A percentile compares a stretch with the other conserved stretches of the same genome.
Evolutionary conservation across 2,797 vertebrate species (phyloP).

Genomic region (Leuciscus waleckii): DNA sequence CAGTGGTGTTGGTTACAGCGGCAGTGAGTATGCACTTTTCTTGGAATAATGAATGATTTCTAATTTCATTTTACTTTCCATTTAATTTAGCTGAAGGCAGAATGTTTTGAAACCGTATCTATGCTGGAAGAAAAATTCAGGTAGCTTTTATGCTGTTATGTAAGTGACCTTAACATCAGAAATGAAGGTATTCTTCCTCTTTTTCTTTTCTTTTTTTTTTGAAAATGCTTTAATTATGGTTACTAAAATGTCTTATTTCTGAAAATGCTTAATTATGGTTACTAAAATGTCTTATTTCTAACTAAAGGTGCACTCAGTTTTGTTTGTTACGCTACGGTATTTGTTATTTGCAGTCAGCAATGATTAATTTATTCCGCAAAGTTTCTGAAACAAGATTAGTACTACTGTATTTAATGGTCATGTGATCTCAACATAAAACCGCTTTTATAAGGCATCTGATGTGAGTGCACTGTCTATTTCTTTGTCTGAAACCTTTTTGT

Average conservation of each 20-base stretch:
- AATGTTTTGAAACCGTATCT: constrained; percentile 28
- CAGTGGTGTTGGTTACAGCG: not conserved
- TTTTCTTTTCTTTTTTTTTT: constrained; percentile 16
- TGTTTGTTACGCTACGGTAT: not conserved
- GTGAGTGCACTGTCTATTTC: not conserved
- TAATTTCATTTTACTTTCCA: not conserved
- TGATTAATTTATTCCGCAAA: not conserved
- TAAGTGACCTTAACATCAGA: constrained; percentile 67
- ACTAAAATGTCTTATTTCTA: constrained; percentile 41
- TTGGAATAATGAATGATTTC: constrained; percentile 20
- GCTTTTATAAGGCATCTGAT: not conserved
- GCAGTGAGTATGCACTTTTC: constrained; percentile 28
- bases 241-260: constrained; percentile 42
- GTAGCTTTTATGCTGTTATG: constrained; percentile 56
- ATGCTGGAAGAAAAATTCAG: constrained; percentile 61
- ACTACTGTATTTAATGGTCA: not conserved
- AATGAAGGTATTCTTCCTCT: constrained; percentile 40
- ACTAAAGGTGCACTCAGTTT: not conserved
- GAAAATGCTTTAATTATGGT: constrained; percentile 6
- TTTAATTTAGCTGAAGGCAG: not conserved
- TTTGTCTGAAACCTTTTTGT: not conserved
- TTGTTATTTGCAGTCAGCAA: not conserved
- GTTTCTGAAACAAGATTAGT: not conserved
- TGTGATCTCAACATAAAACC: not conserved
- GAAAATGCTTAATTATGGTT: constrained; percentile 8